phyloP scores from a whole-genome alignment of 2,888 invertebrate genomes.

The Blera fallax region DNA sequence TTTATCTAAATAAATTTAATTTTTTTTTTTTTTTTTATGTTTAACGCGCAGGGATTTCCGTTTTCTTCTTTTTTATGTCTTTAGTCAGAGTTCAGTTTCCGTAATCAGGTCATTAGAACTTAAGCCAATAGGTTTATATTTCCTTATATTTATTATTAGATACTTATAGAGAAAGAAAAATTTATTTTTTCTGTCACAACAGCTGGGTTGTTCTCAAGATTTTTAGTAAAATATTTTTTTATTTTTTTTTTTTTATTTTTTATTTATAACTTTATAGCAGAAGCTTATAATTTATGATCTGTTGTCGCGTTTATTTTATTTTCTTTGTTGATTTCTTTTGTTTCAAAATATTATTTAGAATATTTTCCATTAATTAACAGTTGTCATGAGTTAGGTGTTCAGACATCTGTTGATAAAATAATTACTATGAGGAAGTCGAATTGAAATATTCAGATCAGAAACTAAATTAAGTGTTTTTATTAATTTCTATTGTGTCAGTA shows the following conservation, averaged over 20 bases:
- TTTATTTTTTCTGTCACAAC: conserved; percentile 42
- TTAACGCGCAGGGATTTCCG: conserved; percentile 57
- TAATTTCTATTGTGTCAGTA: neutral
- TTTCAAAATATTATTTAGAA: conserved; percentile 13
- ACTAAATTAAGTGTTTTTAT: neutral
- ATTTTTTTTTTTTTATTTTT: neutral
- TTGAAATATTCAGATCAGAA: neutral
- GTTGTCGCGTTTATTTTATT: conserved; percentile 13
- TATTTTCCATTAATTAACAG: conserved; percentile 45
- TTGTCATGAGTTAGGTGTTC: conserved; percentile 17
- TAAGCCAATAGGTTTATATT: conserved; percentile 74
- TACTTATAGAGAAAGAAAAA: neutral
- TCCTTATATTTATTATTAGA: conserved; percentile 50
- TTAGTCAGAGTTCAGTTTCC: conserved; percentile 74
- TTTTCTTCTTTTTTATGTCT: conserved; percentile 45
- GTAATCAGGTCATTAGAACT: conserved; percentile 77
- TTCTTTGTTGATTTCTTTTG: conserved; percentile 34
- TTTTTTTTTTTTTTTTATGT: conserved; percentile 4
- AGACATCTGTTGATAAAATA: conserved; percentile 42
- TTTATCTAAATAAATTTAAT: conserved; percentile 51
- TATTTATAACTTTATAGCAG: conserved; percentile 51
- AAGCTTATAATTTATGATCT: conserved; percentile 45
- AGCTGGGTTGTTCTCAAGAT: conserved; percentile 28
- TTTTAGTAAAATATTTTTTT: conserved; percentile 28
- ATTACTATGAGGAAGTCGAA: neutral